A percentile compares a stretch with the other conserved stretches of the same genome.
These are phyloP conservation scores for Leucophenga varia DNA, from an alignment of 1,140 invertebrate genomes.

Conservation along the genomic window DNA sequence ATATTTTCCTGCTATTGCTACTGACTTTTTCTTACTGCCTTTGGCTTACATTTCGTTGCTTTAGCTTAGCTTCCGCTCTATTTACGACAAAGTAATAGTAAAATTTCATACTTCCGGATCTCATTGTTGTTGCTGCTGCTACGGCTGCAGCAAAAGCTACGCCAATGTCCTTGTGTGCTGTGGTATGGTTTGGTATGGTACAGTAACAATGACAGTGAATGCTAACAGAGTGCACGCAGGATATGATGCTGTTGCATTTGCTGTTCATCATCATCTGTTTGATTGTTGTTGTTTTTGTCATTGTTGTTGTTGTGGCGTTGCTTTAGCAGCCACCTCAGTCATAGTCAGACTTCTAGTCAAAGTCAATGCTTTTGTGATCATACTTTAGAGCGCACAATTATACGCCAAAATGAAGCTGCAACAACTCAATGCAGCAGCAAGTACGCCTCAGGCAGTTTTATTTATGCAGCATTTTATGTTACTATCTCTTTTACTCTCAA, in stretches of 20 bases:
- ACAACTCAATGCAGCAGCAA: constrained; percentile 19
- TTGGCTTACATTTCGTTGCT: constrained; percentile 39
- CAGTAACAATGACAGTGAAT: neutral
- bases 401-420: constrained; percentile 51
- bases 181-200: too few species aligned
- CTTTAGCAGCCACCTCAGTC: too few species aligned
- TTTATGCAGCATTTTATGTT: constrained; percentile 44
- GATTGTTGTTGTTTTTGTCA: constrained; percentile 47
- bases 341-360: too few species aligned
- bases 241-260: constrained; percentile 16
- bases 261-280: constrained; percentile 27
- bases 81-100: constrained; percentile 51
- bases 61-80: constrained; percentile 51
- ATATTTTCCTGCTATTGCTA: neutral
- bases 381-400: constrained; percentile 47
- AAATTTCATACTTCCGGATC: constrained; percentile 49
- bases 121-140: constrained; percentile 29
- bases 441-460: constrained; percentile 5
- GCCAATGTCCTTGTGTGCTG: too few species aligned
- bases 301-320: too few species aligned
- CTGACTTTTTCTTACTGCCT: constrained; percentile 7
- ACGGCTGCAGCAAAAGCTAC: constrained; percentile 1
- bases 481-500: too few species aligned
- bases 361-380: too few species aligned
- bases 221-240: neutral